A percentile compares a stretch with the other conserved stretches of the same genome.
These are phyloP conservation scores for Heliconius hermathena DNA, from an alignment of 1,140 invertebrate species.

Conservation along the genomic window DNA sequence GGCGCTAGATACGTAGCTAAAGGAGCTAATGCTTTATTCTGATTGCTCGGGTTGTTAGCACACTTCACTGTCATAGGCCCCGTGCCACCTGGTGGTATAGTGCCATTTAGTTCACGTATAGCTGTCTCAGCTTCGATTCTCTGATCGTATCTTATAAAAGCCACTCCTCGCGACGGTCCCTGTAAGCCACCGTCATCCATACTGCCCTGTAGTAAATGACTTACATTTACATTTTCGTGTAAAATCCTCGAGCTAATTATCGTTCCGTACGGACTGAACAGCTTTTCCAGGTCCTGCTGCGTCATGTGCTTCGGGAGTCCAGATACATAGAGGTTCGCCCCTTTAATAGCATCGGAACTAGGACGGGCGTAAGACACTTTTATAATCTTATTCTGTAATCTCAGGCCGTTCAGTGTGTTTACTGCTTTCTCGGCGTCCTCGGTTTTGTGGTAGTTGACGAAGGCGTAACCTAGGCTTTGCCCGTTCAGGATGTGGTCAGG, in stretches of 20 bases:
- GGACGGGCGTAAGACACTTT: conserved; percentile 95
- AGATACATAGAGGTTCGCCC: conserved; percentile 94
- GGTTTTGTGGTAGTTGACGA: conserved; percentile 92
- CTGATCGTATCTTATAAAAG: conserved; percentile 84
- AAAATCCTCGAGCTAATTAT: conserved; percentile 95
- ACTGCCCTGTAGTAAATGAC: conserved; percentile 74
- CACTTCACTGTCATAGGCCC: conserved; percentile 84
- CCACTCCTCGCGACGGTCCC: conserved; percentile 83
- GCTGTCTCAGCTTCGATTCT: conserved; percentile 83
- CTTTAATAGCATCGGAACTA: conserved; percentile 94
- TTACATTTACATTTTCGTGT: conserved; percentile 91
- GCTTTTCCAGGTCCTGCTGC: conserved; percentile 91
- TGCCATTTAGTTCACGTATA: conserved; percentile 84
- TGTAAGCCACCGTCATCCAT: conserved; percentile 68
- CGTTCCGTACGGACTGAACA: conserved; percentile 91
- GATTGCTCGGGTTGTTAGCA: conserved; percentile 85
- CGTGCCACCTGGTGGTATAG: conserved; percentile 82
- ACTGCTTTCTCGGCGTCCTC: conserved; percentile 94
- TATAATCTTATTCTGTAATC: conserved; percentile 94
- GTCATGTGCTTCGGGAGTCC: conserved; percentile 93
- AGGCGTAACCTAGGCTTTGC: conserved; percentile 94
- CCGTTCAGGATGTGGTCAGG: conserved; percentile 84
- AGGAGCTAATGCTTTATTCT: conserved; percentile 81
- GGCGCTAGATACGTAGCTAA: conserved; percentile 80
- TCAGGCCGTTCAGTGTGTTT: conserved; percentile 91